Base-by-base conservation (phyloP, 2,888 invertebrate species). In the Zygaena filipendulae region DNA sequence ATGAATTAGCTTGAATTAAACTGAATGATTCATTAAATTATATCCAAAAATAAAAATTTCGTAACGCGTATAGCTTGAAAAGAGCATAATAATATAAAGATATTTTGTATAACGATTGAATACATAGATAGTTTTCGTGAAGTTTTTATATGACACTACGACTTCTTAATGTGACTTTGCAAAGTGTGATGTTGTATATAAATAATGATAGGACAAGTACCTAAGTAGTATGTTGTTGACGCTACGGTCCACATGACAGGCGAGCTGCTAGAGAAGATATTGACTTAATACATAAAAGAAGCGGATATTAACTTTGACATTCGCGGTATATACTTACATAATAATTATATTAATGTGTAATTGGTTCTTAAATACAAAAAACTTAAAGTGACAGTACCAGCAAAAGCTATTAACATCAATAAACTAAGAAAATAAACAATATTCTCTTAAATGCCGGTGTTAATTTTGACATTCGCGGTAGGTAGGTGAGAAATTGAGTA, bases 41-140 rank as follows among this genome's bases (percentile, higher is more conserved):
- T 40, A 41, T 41, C 42, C 35, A 27, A 40, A 42, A 29, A 47
- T 40, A 35, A 38, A 38, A 61, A 54, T 57, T 45, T 60, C 53
- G 45, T 60, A 61, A 57, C 41, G 52, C 53, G 64, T n/a, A n/a
- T 62, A 62, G 58, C 66, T 64, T 62, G 52, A 56, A 66, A 60
- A 70, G 62, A 72, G 53, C 58, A 54, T 53, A n/a, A n/a, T n/a
- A n/a, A n/a, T n/a, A 54, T 59, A 59, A 64, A 67, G 51, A 69
- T 77, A 74, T 77, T 77, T 77, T 77, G 69, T 77, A 75, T 77
- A 74, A 71, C 67, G 60, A 71, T 69, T 64, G 59, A n/a, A 66
- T 62, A 67, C 50, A 53, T 68, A 69, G 56, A 39, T 70, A 70
- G 55, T 47, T 58, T 71, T 66, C 59, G 56, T 68, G 66, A 69